A percentile compares a stretch with the other conserved stretches of the same genome.
Conservation (phyloP, 2,888 invertebrate genomes). For the Flexamia atlantica region DNA sequence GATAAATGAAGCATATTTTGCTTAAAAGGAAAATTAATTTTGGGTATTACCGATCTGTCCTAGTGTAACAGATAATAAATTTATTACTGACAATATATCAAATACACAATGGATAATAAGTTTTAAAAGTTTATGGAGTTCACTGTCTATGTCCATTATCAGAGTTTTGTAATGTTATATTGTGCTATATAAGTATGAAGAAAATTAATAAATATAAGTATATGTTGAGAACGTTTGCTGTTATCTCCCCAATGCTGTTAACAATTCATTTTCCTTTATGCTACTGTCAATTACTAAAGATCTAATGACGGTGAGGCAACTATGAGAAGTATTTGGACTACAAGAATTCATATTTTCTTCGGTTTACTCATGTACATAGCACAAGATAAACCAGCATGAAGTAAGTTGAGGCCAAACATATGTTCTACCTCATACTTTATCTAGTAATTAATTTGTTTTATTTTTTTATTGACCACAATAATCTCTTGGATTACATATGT, state of each 20-base stretch:
- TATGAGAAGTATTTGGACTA: not conserved
- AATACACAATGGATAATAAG: not conserved
- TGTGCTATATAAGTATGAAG: not conserved
- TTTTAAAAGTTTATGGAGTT: not conserved
- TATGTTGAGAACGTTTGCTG: not conserved
- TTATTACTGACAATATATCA: conserved; percentile 16
- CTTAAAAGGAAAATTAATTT: not conserved
- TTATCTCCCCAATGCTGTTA: not conserved
- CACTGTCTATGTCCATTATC: not conserved
- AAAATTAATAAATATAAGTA: not conserved
- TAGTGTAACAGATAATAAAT: not conserved
- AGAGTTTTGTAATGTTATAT: conserved; percentile 7
- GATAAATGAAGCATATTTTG: not conserved
- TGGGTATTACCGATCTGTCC: not conserved
- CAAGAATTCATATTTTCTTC: not conserved
- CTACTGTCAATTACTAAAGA: conserved; percentile 32
- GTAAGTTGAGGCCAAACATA: not conserved
- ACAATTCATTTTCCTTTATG: not conserved
- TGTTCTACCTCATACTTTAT: conserved; percentile 36
- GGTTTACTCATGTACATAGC: conserved; percentile 26
- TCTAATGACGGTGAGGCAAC: not conserved
- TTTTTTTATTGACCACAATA: not conserved
- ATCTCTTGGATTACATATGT: not conserved
- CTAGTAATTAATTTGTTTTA: not conserved
- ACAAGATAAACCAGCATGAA: conserved; percentile 17